These are phyloP conservation scores for Polydrusus tereticollis DNA, from an alignment of 2,888 invertebrate species.

Conservation along the genomic window DNA sequence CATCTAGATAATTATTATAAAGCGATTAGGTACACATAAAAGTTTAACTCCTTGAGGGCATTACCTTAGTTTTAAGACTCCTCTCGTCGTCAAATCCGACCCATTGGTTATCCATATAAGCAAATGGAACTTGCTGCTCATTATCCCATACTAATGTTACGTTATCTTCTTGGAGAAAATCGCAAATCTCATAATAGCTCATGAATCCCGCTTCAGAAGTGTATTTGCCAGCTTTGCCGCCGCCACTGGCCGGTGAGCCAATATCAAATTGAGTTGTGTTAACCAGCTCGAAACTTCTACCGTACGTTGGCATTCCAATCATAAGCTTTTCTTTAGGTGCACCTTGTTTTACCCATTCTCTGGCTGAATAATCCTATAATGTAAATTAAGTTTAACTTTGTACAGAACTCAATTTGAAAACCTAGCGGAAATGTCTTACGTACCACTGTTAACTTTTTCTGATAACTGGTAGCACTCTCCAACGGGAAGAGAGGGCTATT, in stretches of 20 bases:
- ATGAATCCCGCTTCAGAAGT: slow-evolving; percentile 95
- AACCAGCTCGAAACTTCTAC: slow-evolving; percentile 89
- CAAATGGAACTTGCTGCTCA: slow-evolving; percentile 96
- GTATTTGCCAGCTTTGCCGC: slow-evolving; percentile 87
- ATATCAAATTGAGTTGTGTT: slow-evolving; percentile 92
- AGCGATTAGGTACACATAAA: too few relatives aligned
- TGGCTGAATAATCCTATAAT: slow-evolving; percentile 86
- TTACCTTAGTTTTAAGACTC: slow-evolving; percentile 90
- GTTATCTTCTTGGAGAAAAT: slow-evolving; percentile 89
- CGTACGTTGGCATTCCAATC: slow-evolving; percentile 96
- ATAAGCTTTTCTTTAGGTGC: slow-evolving; percentile 94
- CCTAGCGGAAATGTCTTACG: too few relatives aligned
- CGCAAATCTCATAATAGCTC: slow-evolving; percentile 95
- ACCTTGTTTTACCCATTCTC: slow-evolving; percentile 94
- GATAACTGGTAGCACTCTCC: slow-evolving; percentile 90
- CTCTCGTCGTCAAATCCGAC: slow-evolving; percentile 95
- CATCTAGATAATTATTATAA: slow-evolving; percentile 81
- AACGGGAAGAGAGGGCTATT: slow-evolving; percentile 92
- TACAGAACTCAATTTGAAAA: too few relatives aligned
- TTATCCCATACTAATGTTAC: slow-evolving; percentile 96
- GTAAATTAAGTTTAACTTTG: neutral
- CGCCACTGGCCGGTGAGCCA: slow-evolving; percentile 90
- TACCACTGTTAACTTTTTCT: slow-evolving; percentile 93
- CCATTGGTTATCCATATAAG: slow-evolving; percentile 92
- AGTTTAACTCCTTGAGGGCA: too few relatives aligned